phyloP scores from a whole-genome alignment of 2,113 vertebrate genomes.

The Dunckerocampus dactyliophorus region DNA sequence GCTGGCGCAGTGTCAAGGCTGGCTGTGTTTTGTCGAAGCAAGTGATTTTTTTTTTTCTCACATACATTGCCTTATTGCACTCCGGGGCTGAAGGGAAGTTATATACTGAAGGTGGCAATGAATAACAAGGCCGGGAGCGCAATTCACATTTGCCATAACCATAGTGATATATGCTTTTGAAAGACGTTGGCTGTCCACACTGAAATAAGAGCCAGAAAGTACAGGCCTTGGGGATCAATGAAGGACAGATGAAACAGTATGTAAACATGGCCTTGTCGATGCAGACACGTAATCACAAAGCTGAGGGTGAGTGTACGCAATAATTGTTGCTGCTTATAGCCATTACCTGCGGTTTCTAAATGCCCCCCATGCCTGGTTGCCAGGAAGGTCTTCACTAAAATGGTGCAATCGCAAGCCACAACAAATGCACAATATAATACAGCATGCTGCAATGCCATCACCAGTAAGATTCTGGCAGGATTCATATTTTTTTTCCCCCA shows the following conservation, averaged over 20 bases:
- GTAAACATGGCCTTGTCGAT: slow-evolving; percentile 12
- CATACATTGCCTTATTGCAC: slow-evolving; percentile 10
- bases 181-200: slow-evolving; percentile 6
- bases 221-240: slow-evolving; percentile 26
- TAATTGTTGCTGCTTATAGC: slow-evolving; percentile 1
- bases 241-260: slow-evolving; percentile 34
- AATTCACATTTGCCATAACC: slow-evolving; percentile 22
- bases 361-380: too few relatives aligned
- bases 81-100: slow-evolving; percentile 5
- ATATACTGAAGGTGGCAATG: slow-evolving; percentile 19
- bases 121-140: slow-evolving; percentile 19
- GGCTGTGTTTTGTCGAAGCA: slow-evolving; percentile 15
- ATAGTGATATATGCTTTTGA: slow-evolving; percentile 46
- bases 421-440: neutral
- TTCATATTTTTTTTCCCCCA: slow-evolving; percentile 3
- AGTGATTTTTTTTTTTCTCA: slow-evolving; percentile 25
- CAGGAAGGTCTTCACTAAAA: too few relatives aligned
- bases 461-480: neutral
- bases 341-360: neutral
- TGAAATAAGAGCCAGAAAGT: slow-evolving; percentile 25
- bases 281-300: neutral
- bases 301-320: neutral
- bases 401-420: too few relatives aligned
- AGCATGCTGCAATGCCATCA: neutral
- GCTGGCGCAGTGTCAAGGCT: slow-evolving; percentile 31